These are phyloP conservation scores for Aurelia aurita complex sp. Pacific DNA, from an alignment of 30 jellyfish, hydroid and myxozoan species.

Conservation along the genomic window DNA sequence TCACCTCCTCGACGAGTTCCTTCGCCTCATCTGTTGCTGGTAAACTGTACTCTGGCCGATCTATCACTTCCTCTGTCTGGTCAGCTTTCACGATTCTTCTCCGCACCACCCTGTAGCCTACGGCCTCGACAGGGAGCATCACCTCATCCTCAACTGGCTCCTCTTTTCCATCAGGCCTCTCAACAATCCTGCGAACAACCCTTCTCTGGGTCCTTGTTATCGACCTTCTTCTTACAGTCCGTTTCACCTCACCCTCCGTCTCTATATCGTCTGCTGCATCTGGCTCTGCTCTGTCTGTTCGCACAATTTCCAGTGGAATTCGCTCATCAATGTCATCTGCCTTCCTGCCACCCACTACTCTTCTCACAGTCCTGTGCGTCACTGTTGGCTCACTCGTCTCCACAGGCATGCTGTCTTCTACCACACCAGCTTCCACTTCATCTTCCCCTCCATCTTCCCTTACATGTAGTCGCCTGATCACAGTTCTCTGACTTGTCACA, in stretches of 20 bases:
- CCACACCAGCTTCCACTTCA: slow-evolving; percentile 41
- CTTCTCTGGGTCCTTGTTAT: slow-evolving; percentile 67
- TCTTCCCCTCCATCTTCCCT: slow-evolving; percentile 51
- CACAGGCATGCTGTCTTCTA: slow-evolving; percentile 42
- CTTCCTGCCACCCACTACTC: slow-evolving; percentile 42
- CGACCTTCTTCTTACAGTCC: slow-evolving; percentile 72
- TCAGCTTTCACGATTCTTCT: slow-evolving; percentile 51
- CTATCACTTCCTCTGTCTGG: slow-evolving; percentile 30
- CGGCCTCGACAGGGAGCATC: slow-evolving; percentile 51
- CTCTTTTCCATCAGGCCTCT: slow-evolving; percentile 29
- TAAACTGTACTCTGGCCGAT: slow-evolving; percentile 63
- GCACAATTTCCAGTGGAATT: slow-evolving; percentile 64
- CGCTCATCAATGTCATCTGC: slow-evolving; percentile 38
- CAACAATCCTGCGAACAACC: slow-evolving; percentile 72
- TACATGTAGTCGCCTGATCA: slow-evolving; percentile 24
- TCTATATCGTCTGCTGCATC: slow-evolving; percentile 59
- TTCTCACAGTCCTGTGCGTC: slow-evolving; percentile 67
- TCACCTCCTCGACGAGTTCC: slow-evolving; percentile 54
- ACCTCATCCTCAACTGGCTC: slow-evolving; percentile 51
- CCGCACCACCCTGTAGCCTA: slow-evolving; percentile 40
- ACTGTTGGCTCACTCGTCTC: slow-evolving; percentile 54
- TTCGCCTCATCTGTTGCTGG: slow-evolving; percentile 63
- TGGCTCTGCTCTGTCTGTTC: slow-evolving; percentile 72
- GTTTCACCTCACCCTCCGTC: slow-evolving; percentile 64
- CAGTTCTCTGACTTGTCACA: slow-evolving; percentile 79